Conservation (phyloP, 30 jellyfish, hydroid and myxozoan genomes). For the Aurelia sp. region DNA sequence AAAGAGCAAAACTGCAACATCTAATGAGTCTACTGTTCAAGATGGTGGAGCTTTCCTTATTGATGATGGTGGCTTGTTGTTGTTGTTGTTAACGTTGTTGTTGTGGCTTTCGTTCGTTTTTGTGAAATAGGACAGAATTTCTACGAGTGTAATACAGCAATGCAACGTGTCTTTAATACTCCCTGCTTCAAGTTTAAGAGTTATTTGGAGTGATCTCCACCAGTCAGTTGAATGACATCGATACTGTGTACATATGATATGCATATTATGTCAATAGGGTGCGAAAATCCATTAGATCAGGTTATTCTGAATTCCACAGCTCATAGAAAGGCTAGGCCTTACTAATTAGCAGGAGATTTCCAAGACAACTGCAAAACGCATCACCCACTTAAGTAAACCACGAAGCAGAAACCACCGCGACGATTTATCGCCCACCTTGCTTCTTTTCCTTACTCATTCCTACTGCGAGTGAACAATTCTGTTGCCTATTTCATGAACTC, state of each 20-base stretch:
- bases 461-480: too few species aligned
- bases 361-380: constrained; percentile 53
- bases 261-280: constrained; percentile 40
- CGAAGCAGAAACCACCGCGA: constrained; percentile 12
- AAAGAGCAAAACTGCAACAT: too few species aligned
- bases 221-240: background rate
- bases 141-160: too few species aligned
- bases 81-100: too few species aligned
- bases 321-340: constrained; percentile 24
- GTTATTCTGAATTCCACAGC: constrained; percentile 47
- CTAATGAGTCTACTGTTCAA: too few species aligned
- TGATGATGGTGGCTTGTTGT: too few species aligned
- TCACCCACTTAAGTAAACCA: constrained; percentile 30
- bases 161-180: too few species aligned
- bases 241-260: constrained; percentile 31
- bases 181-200: too few species aligned
- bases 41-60: too few species aligned
- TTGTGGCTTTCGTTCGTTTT: too few species aligned
- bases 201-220: background rate
- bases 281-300: constrained; percentile 5
- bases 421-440: constrained; percentile 1
- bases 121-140: too few species aligned
- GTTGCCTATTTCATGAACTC: too few species aligned
- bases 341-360: constrained; percentile 48
- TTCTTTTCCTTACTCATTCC: background rate